These are phyloP conservation scores for Dinocampus coccinellae DNA, from an alignment of 2,888 invertebrate species.

Conservation along the genomic window DNA sequence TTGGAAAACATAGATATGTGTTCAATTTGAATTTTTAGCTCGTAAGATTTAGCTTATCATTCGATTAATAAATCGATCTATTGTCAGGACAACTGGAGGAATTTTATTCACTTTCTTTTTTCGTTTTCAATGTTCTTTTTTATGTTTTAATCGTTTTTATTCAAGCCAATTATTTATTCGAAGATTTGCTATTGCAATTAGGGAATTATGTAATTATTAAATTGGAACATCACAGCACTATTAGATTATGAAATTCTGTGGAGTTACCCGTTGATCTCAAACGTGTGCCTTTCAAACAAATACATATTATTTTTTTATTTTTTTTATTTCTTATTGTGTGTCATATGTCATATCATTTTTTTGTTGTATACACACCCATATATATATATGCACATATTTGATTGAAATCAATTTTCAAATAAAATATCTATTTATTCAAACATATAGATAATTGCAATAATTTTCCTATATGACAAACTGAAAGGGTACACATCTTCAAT, in stretches of 20 bases:
- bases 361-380: not conserved
- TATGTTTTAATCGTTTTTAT: not conserved
- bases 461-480: not conserved
- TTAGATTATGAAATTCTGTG: not conserved
- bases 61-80: not conserved
- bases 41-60: not conserved
- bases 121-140: not conserved
- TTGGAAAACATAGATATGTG: not conserved
- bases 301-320: not conserved
- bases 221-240: not conserved
- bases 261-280: not conserved
- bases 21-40: not conserved
- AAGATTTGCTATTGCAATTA: not conserved
- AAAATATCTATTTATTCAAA: not conserved
- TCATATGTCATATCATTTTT: not conserved
- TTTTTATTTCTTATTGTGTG: not conserved
- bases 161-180: not conserved
- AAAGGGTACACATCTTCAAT: not conserved
- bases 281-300: not conserved
- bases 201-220: not conserved
- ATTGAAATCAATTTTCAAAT: not conserved
- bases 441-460: not conserved
- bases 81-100: not conserved
- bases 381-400: too few species aligned
- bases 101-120: not conserved